phyloP scores from a whole-genome alignment of 2,113 vertebrate species.

The Chaetura pelagica region DNA sequence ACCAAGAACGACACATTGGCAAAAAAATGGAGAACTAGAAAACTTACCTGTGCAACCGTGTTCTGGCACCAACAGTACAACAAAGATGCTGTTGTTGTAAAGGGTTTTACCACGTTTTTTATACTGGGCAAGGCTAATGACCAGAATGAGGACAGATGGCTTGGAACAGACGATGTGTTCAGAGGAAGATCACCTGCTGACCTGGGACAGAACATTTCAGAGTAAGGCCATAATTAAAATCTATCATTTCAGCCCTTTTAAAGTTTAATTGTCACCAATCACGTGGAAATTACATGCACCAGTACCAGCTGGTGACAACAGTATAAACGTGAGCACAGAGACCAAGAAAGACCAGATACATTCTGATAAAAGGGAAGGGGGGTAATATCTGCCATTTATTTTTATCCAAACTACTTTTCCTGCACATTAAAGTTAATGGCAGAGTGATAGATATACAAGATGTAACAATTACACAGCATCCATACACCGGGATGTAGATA shows the following conservation, averaged over 20 bases:
- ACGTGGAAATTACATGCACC: background rate
- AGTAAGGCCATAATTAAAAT: background rate
- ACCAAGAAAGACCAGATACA: background rate
- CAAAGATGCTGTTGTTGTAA: constrained; percentile 6
- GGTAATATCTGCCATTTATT: fast-evolving
- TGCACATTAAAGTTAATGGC: background rate
- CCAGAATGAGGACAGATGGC: constrained; percentile 22
- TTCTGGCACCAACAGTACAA: constrained; percentile 72
- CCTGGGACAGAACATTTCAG: constrained; percentile 34
- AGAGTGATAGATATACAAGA: background rate
- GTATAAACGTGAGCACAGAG: background rate
- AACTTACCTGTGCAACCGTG: constrained; percentile 64
- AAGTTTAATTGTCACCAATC: background rate
- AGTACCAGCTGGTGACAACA: background rate
- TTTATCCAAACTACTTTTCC: background rate
- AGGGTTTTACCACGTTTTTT: constrained; percentile 39
- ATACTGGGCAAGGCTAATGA: constrained; percentile 38
- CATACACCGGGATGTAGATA: no score
- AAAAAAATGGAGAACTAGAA: background rate
- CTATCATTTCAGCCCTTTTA: background rate
- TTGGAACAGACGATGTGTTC: background rate
- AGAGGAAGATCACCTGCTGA: background rate
- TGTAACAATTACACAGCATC: background rate
- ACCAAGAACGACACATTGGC: background rate
- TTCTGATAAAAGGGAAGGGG: background rate